phyloP scores from a whole-genome alignment of 2,113 vertebrate species.

The Neodontobutis hainanensis region DNA sequence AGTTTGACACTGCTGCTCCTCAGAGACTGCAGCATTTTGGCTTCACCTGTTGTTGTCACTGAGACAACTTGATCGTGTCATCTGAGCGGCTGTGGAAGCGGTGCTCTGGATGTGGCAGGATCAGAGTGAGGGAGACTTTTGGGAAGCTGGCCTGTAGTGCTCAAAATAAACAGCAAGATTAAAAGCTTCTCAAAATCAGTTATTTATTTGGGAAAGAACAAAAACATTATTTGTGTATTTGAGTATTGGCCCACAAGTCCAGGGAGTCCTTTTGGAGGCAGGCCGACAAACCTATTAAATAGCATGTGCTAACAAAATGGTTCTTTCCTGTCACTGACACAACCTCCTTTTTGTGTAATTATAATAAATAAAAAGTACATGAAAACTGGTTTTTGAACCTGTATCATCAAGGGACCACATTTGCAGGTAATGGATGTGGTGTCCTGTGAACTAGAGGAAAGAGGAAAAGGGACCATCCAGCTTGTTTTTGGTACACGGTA shows the following conservation, averaged over 20 bases:
- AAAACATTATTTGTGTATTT: not conserved
- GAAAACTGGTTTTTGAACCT: no score
- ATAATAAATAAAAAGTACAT: no score
- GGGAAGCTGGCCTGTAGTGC: constrained; percentile 7
- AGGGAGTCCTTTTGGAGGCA: not conserved
- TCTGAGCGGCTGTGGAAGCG: constrained; percentile 9
- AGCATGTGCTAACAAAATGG: not conserved
- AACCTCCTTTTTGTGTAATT: no score
- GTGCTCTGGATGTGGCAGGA: not conserved
- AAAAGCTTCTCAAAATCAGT: constrained; percentile 25
- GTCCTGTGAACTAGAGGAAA: no score
- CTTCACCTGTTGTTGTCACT: constrained; percentile 65
- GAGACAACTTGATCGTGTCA: constrained; percentile 47
- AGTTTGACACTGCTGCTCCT: constrained; percentile 40
- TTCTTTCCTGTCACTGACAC: not conserved
- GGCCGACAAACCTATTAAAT: not conserved
- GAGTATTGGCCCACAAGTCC: not conserved
- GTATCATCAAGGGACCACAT: no score
- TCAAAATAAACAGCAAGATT: constrained; percentile 12
- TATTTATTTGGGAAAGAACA: no score
- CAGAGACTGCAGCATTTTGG: constrained; percentile 63
- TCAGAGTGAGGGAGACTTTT: constrained; percentile 5
- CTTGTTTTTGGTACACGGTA: no score
- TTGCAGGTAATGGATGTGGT: no score
- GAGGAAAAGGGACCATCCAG: no score